Percentiles rank a stretch among this genome's conserved stretches.
Conservation (phyloP, 37 sponge, comb jelly and placozoan species). For the Trichoplax adhaerens region DNA sequence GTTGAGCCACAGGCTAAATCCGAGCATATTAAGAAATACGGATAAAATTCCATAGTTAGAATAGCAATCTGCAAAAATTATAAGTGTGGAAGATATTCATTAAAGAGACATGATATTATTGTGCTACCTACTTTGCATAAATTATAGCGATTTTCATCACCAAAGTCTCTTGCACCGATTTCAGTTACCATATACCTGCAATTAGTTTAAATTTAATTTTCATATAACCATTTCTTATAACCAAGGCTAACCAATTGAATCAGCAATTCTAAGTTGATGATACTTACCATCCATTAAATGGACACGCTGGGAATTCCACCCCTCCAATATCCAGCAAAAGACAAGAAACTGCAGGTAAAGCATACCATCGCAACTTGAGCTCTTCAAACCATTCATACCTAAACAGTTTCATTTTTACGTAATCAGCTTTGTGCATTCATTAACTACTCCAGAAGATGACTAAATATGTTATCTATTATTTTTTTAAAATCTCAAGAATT, state of each 20-base stretch:
- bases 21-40: background rate
- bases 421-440: too few relatives aligned
- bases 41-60: background rate
- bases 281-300: constrained; percentile 59
- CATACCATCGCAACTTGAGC: constrained; percentile 65
- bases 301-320: constrained; percentile 53
- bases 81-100: too few relatives aligned
- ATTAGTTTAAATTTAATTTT: background rate
- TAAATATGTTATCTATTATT: too few relatives aligned
- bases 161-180: constrained; percentile 45
- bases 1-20: constrained; percentile 42
- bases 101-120: background rate
- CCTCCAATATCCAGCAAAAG: constrained; percentile 71
- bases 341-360: constrained; percentile 55
- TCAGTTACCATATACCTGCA: constrained; percentile 57
- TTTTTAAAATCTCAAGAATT: too few relatives aligned
- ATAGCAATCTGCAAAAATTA: too few relatives aligned
- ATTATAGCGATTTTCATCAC: constrained; percentile 55
- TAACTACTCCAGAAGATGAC: too few relatives aligned
- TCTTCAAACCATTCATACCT: constrained; percentile 52
- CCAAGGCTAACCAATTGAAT: too few relatives aligned
- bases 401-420: background rate
- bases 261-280: background rate
- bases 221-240: background rate
- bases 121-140: constrained; percentile 32